Base-by-base conservation (phyloP, 2,113 vertebrate genomes). In the Lasiurus cinereus region DNA sequence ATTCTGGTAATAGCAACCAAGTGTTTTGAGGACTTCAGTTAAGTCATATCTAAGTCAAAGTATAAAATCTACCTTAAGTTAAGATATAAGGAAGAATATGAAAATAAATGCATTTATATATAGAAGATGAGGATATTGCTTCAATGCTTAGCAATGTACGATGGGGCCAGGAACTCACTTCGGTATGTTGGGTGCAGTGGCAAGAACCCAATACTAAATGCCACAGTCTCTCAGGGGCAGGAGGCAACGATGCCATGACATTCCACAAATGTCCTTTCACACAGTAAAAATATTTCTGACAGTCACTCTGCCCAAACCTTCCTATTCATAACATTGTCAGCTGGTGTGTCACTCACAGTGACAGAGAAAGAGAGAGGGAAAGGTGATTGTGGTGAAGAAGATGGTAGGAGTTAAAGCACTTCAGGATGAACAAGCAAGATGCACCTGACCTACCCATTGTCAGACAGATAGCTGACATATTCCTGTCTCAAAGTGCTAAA, bases 201-300 rank as follows among this genome's bases (percentile, higher is more conserved):
- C 96, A 96, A 93, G 36, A 90, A 21, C 88, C 91, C 92, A 96
- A 43, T 56, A 82, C 31, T 66, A 90, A 93, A 91, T 90, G 94
- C 87, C 90, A 96, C 83, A 94, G 96, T 96, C 93, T 97, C 87
- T 46, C 62, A 94, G 74, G 56, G 66, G 56, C 90, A 93, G 79
- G 46, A 97, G 87, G 90, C 59, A 90, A 80, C 0, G 79, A 94
- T 94, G 93, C 90, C 94, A 96, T 93, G 70, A 62, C 93, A 97
- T 97, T 97, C 93, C 96, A 95, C 70, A 94, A 96, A 96, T 96
- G 95, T 97, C 93, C 90, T 93, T 97, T 97, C 96, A 93, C 96
- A 87, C 67, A 0, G 96, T 97, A 97, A 97, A 96, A 96, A 93
- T 97, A 97, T 97, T 96, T 97, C 87, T 93, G 94, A 96, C 93